A percentile compares a stretch with the other conserved stretches of the same genome.
These are phyloP conservation scores for Leuciscus waleckii DNA, from an alignment of 2,797 vertebrate genomes.

Conservation along the genomic window DNA sequence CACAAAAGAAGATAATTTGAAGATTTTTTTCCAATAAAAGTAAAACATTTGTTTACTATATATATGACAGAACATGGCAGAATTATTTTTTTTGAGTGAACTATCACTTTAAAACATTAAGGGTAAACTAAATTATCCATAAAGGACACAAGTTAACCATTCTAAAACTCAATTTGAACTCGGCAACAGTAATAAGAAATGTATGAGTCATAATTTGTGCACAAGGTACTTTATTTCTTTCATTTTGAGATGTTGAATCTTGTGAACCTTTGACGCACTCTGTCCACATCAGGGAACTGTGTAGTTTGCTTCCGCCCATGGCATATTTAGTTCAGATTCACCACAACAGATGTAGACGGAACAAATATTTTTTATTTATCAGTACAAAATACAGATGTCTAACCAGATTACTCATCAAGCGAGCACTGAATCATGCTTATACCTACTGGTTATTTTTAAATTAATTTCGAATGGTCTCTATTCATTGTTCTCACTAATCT, in stretches of 20 bases:
- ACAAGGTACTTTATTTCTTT: conserved; percentile 43
- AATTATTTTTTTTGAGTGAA: too few species aligned
- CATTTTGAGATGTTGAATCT: neutral
- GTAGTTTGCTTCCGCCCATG: neutral
- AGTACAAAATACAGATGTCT: conserved; percentile 19
- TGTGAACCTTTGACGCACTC: neutral
- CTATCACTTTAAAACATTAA: neutral
- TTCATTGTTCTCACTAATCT: conserved; percentile 15
- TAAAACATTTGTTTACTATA: too few species aligned
- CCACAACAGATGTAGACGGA: conserved; percentile 26
- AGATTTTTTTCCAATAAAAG: neutral
- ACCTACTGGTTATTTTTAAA: conserved; percentile 1
- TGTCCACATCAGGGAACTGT: conserved; percentile 1
- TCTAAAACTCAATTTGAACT: neutral
- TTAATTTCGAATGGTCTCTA: neutral
- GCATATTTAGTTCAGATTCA: conserved; percentile 34
- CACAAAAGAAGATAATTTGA: neutral
- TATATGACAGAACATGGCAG: too few species aligned
- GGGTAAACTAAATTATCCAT: neutral
- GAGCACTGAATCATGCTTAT: conserved; percentile 19
- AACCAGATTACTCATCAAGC: conserved; percentile 9
- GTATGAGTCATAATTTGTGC: neutral
- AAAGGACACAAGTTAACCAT: neutral
- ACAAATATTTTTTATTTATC: conserved; percentile 17
- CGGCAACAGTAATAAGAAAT: neutral